phyloP scores from a whole-genome alignment of 2,113 vertebrate genomes.

The Corvus moneduloides region DNA sequence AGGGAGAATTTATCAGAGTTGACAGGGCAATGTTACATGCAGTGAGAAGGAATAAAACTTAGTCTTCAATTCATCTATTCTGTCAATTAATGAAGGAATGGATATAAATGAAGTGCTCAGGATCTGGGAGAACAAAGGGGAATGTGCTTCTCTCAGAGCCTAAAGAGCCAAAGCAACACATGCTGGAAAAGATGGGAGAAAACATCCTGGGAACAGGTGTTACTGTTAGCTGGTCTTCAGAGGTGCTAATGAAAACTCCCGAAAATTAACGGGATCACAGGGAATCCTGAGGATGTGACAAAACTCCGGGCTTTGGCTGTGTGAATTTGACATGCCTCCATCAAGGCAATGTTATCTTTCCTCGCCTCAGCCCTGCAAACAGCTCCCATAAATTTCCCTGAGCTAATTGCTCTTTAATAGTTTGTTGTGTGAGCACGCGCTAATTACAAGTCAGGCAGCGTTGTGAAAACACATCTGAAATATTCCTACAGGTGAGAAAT shows the following conservation, averaged over 20 bases:
- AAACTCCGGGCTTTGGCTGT: neutral
- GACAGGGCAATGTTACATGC: neutral
- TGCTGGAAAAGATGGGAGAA: neutral
- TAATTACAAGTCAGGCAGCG: neutral
- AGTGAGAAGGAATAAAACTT: neutral
- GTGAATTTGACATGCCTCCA: neutral
- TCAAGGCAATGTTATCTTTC: neutral
- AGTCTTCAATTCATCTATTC: neutral
- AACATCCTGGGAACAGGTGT: neutral
- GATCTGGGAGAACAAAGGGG: neutral
- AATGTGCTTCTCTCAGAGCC: neutral
- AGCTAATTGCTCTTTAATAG: slow-evolving; percentile 49
- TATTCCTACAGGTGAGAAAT: slow-evolving; percentile 17
- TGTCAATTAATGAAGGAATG: neutral
- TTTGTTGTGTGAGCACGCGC: neutral
- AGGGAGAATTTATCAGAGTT: neutral
- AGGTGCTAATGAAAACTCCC: neutral
- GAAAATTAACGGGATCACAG: neutral
- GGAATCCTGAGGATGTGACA: neutral
- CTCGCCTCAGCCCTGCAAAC: neutral
- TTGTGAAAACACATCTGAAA: neutral
- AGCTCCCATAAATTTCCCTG: neutral
- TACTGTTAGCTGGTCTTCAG: neutral
- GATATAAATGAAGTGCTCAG: neutral
- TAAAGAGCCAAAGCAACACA: neutral